Evolutionary conservation across 1,140 invertebrate species (phyloP), one percentile per base, ranked within the genome.

Genomic region (Parasteatoda tepidariorum): DNA sequence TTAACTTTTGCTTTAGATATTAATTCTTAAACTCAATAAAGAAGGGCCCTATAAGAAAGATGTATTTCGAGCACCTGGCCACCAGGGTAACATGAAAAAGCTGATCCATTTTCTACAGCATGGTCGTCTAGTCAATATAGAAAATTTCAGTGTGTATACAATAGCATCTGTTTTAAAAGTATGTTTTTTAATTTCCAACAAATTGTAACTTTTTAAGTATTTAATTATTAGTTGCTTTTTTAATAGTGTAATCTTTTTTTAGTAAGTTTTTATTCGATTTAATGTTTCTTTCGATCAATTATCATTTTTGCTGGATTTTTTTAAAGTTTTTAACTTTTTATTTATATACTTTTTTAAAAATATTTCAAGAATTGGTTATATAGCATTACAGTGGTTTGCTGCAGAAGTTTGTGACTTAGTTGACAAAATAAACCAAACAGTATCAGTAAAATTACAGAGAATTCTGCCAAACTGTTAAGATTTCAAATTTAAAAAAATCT

Each of bases 121-220:
- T 85, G 98, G 98, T 15, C 92, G 97, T 83, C 92, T 98, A 85
- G 95, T 99, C n/a, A 98, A 98, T 89, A 97, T 98, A 87, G 95
- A 97, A 87, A 97, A 98, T 89, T 99, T 97, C 89, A 98, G 96
- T 85, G 97, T 99, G 73, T 98, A 99, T 90, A 99, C 98, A 54
- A 97, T 99, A 87, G 97, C 98, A 30, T 98, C 97, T 89, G 97
- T 99, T 48, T 91, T 99, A 34, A 99, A 99, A 90, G 91, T 92
- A 86, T 71, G 0, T 79, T 54, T 57, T 84, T 67, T 83, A 22
- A 15, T 13, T 28, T 64, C 31, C 2, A n/a, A 30, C 26, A 31
- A 13, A n/a, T 18, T 31, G 24, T 4, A 61, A 55, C 0, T 33
- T 68, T 62, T 30, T 5, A 41, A 41, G 13, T 41, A 13, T 13